Evolutionary conservation across 2,113 vertebrate genomes (phyloP).

Genomic region (Dasyornis broadbenti): DNA sequence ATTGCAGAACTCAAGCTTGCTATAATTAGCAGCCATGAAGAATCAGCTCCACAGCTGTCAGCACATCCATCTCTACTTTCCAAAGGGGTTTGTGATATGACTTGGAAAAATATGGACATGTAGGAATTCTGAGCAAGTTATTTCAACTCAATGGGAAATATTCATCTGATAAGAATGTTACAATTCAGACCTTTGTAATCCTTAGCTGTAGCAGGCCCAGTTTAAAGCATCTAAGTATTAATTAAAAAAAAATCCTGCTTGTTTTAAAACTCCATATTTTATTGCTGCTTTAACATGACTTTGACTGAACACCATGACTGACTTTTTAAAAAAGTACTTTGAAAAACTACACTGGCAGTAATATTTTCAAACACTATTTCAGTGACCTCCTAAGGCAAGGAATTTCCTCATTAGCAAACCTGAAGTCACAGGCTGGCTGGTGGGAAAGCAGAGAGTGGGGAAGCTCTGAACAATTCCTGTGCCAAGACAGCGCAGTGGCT

Average conservation of each 20-base stretch:
- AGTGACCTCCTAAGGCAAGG: background rate
- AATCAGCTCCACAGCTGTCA: constrained; percentile 12
- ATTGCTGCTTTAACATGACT: background rate
- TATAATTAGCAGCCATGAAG: background rate
- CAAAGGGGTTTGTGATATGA: background rate
- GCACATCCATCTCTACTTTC: constrained; percentile 6
- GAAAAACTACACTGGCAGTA: background rate
- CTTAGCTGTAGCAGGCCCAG: background rate
- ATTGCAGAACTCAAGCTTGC: background rate
- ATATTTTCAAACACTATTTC: background rate
- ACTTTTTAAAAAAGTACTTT: background rate
- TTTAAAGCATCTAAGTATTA: background rate
- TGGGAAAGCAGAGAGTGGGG: background rate
- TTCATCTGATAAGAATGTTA: background rate
- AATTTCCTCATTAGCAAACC: background rate
- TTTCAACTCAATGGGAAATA: background rate
- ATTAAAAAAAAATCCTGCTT: background rate
- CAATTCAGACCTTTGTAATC: background rate
- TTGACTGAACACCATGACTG: background rate
- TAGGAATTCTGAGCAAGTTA: background rate
- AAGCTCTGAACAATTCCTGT: background rate
- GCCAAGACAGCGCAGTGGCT: background rate
- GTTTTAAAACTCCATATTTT: background rate
- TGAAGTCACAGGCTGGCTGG: background rate
- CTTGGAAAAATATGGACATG: background rate